These are phyloP conservation scores for Campoletis sonorensis DNA, from an alignment of 1,140 invertebrate genomes.

Conservation along the genomic window DNA sequence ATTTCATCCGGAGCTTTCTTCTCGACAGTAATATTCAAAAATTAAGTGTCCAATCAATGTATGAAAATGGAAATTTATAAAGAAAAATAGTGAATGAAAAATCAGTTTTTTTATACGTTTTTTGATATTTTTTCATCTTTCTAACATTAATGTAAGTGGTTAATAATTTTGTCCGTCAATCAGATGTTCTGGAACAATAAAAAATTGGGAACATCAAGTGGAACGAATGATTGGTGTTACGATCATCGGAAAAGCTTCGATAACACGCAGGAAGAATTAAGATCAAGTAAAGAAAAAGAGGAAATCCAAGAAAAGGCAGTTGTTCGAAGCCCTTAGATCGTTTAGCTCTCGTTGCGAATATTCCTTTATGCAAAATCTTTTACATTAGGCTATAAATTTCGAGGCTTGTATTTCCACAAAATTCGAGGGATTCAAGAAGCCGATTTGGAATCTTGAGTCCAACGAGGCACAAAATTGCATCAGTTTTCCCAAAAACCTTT, in stretches of 20 bases:
- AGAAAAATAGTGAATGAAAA: too few species aligned
- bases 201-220: neutral
- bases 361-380: constrained; percentile 2
- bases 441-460: neutral
- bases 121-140: too few species aligned
- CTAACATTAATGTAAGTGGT: too few species aligned
- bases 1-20: too few species aligned
- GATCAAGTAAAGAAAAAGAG: neutral
- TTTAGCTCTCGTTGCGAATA: neutral
- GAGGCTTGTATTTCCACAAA: neutral
- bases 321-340: neutral
- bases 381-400: neutral
- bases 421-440: neutral
- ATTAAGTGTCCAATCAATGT: too few species aligned
- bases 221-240: neutral
- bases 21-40: too few species aligned
- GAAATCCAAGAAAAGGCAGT: constrained; percentile 20
- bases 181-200: constrained; percentile 36
- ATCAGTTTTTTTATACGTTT: too few species aligned
- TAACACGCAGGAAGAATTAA: neutral
- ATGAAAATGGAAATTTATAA: too few species aligned
- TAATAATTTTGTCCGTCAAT: too few species aligned
- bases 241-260: neutral
- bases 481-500: neutral
- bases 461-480: neutral